phyloP scores from a whole-genome alignment of 1,140 invertebrate species.

The Trissolcus basalis region DNA sequence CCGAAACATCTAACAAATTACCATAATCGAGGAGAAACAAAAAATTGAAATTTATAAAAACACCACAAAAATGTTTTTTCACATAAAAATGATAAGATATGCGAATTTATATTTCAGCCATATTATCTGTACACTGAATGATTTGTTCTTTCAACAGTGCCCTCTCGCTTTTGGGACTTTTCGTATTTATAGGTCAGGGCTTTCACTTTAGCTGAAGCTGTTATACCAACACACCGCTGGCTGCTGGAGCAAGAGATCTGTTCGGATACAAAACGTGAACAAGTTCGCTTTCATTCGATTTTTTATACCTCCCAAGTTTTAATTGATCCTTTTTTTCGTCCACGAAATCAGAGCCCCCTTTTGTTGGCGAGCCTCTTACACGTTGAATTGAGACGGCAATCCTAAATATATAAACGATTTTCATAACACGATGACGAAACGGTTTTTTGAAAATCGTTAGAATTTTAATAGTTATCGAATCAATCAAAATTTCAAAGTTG shows the following conservation, averaged over 20 bases:
- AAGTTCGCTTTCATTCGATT: constrained; percentile 62
- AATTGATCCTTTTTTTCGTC: neutral
- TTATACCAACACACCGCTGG: constrained; percentile 3
- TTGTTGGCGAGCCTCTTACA: no score
- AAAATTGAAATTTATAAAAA: constrained; percentile 15
- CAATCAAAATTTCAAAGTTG: no score
- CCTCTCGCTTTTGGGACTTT: constrained; percentile 59
- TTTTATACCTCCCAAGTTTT: constrained; percentile 25
- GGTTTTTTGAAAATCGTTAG: no score
- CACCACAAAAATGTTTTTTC: constrained; percentile 12
- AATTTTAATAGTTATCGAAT: no score
- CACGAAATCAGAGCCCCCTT: no score
- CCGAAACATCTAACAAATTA: constrained; percentile 14
- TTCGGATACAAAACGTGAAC: constrained; percentile 17
- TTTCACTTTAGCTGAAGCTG: constrained; percentile 59
- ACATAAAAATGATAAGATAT: constrained; percentile 33
- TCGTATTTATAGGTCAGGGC: constrained; percentile 62
- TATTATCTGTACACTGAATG: constrained; percentile 32
- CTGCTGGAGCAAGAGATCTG: constrained; percentile 2
- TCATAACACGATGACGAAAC: no score
- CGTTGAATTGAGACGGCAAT: no score
- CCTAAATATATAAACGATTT: no score
- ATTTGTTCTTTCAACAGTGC: constrained; percentile 41
- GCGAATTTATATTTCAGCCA: constrained; percentile 10
- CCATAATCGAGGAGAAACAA: neutral